A percentile compares a stretch with the other conserved stretches of the same genome.
phyloP scores from a whole-genome alignment of 2,888 invertebrate genomes.

The Caenorhabditis sp. region DNA sequence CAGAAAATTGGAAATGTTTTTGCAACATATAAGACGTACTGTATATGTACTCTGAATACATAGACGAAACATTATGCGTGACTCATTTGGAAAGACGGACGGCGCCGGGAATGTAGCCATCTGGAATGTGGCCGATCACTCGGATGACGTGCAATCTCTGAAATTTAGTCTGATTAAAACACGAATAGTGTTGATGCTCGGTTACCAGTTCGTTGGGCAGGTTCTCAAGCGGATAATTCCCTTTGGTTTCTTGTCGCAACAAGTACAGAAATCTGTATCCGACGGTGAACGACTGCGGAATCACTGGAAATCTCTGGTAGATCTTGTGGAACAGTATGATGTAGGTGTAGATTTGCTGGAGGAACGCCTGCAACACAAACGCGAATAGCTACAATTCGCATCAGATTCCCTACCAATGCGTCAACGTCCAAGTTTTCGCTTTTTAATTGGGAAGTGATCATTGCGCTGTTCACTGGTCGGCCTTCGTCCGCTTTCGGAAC shows the following conservation, averaged over 20 bases:
- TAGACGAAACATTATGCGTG: not conserved
- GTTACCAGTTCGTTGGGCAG: not conserved
- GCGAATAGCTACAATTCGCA: not conserved
- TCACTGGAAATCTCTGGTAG: not conserved
- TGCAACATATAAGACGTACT: too few species aligned
- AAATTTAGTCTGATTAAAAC: not conserved
- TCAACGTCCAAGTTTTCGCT: not conserved
- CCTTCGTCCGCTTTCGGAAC: not conserved
- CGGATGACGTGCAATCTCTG: not conserved
- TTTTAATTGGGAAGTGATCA: not conserved
- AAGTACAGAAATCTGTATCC: not conserved
- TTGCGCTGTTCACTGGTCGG: not conserved
- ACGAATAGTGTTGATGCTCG: not conserved
- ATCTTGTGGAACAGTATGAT: not conserved
- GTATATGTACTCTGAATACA: not conserved
- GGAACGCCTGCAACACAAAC: not conserved
- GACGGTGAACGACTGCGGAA: slow-evolving; percentile 7
- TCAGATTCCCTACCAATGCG: not conserved
- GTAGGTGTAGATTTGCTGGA: slow-evolving; percentile 5
- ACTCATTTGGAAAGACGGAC: not conserved
- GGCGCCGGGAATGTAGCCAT: not conserved
- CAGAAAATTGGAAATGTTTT: too few species aligned
- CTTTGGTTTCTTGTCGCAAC: not conserved
- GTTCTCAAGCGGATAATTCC: not conserved
- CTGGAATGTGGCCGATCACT: not conserved